Percentiles rank a stretch among this genome's conserved stretches.
phyloP scores from a whole-genome alignment of 2,113 vertebrate species.

The Carassius gibelio region DNA sequence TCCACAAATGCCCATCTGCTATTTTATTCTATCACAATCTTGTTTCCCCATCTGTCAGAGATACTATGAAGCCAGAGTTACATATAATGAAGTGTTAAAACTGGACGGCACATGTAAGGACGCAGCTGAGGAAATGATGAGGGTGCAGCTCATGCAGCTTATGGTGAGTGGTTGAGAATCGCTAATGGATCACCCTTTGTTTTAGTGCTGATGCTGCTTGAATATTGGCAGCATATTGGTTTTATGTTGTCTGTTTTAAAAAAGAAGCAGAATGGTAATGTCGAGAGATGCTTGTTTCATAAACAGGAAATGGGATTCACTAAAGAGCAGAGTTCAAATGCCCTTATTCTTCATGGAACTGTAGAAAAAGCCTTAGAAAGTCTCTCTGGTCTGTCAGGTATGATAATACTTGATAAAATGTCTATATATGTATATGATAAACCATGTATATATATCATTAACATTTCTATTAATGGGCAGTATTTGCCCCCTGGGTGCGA shows the following conservation, averaged over 20 bases:
- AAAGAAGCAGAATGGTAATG: not conserved
- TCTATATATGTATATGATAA: not conserved
- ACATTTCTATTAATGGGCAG: too few species aligned
- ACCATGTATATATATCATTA: not conserved
- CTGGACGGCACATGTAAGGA: constrained; percentile 65
- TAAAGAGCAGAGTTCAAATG: constrained; percentile 69
- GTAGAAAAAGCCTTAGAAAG: constrained; percentile 71
- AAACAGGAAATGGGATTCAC: constrained; percentile 76
- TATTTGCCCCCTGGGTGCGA: too few species aligned
- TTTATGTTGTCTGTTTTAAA: not conserved
- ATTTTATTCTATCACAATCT: not conserved
- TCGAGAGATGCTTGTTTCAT: not conserved
- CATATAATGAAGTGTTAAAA: constrained; percentile 77
- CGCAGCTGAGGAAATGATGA: constrained; percentile 72
- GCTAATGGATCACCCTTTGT: not conserved
- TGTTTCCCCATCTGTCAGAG: constrained; percentile 63
- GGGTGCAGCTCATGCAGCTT: constrained; percentile 74
- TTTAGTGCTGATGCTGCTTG: not conserved
- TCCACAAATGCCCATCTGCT: not conserved
- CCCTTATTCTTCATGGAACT: constrained; percentile 67
- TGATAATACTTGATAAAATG: not conserved
- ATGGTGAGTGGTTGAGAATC: constrained; percentile 58
- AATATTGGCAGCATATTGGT: not conserved
- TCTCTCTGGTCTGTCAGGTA: constrained; percentile 58
- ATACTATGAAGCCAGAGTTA: constrained; percentile 75